Evolutionary conservation across 1,140 invertebrate genomes (phyloP), one percentile per base, ranked within the genome.

Genomic region (Pogonognathellus flavescens): DNA sequence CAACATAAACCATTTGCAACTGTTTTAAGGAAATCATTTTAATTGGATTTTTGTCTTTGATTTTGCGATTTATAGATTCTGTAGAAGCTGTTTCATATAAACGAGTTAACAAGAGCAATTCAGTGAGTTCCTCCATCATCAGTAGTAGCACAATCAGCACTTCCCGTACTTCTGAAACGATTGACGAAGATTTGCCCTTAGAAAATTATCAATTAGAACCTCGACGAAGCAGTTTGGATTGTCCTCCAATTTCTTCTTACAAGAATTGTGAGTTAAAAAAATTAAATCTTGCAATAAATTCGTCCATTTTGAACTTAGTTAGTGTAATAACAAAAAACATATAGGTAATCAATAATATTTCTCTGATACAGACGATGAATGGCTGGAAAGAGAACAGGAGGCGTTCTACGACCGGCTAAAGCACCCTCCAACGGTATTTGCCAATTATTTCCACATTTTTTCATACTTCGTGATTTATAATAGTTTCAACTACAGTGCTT

Each of bases 121-220:
- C 20, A 25, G 25, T 25, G 2, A 31, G 10, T 14, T 25, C 20
- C 0, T 25, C 22, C 11, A 66, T 20, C 14, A 66, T 20, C 14
- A 14, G 20, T 1, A 66, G 62, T 14, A 25, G 25, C 25, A 10
- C 62, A 66, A 66, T 20, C 22, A 66, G 20, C 25, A 25, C 25
- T 31, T 62, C 62, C 14, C 62, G 62, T 25, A 22, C 62, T 25
- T 66, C 62, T 66, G 9, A 20, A 11, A 66, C 62, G 3, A 66
- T 66, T 31, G 62, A 66, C 5, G 62, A 66, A 31, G 20, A 66
- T 66, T 25, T 66, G 25, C 62, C 10, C 18, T n/a, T 80, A 6
- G n/a, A n/a, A n/a, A n/a, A n/a, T n/a, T n/a, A n/a, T n/a, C 11
- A 49, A 6, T 88, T 86, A 94, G 91, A 89, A 94, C 94, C 1